Evolutionary conservation across 2,888 invertebrate genomes (phyloP).

Genomic region (Caenorhabditis sp.): DNA sequence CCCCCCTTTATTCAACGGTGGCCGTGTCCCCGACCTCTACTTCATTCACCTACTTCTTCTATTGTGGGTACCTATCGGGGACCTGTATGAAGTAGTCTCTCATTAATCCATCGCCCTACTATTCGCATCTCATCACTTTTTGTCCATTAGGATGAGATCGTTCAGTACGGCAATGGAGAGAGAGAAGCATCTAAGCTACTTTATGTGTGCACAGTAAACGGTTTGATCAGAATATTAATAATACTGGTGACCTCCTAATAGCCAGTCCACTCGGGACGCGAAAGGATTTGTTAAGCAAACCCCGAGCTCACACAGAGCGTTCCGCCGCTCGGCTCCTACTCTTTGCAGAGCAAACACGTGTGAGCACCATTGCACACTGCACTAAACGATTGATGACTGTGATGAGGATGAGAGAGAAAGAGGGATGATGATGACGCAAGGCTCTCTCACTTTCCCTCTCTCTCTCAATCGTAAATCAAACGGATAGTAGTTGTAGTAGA

Average conservation of each 20-base stretch:
- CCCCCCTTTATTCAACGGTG: conserved; percentile 13
- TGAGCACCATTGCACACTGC: conserved; percentile 20
- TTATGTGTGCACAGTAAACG: neutral
- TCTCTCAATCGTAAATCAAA: conserved; percentile 31
- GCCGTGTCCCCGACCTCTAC: conserved; percentile 2
- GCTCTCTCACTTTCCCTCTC: neutral
- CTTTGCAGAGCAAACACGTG: conserved; percentile 49
- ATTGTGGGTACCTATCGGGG: neutral
- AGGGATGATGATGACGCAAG: conserved; percentile 26
- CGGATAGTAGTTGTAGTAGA: conserved; percentile 29
- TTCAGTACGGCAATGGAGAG: conserved; percentile 54
- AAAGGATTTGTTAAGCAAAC: conserved; percentile 30
- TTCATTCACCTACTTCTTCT: conserved; percentile 32
- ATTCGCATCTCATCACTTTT: conserved; percentile 45
- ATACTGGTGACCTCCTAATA: neutral
- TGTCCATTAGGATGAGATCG: conserved; percentile 36
- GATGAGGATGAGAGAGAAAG: neutral
- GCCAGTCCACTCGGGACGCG: neutral
- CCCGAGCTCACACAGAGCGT: neutral
- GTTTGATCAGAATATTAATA: neutral
- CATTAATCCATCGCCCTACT: conserved; percentile 47
- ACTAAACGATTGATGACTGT: conserved; percentile 37
- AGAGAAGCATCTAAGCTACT: conserved; percentile 1
- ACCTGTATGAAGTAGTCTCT: neutral
- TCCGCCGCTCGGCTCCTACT: conserved; percentile 25